phyloP scores from a whole-genome alignment of 2,113 vertebrate species.

The Orcinus orca region DNA sequence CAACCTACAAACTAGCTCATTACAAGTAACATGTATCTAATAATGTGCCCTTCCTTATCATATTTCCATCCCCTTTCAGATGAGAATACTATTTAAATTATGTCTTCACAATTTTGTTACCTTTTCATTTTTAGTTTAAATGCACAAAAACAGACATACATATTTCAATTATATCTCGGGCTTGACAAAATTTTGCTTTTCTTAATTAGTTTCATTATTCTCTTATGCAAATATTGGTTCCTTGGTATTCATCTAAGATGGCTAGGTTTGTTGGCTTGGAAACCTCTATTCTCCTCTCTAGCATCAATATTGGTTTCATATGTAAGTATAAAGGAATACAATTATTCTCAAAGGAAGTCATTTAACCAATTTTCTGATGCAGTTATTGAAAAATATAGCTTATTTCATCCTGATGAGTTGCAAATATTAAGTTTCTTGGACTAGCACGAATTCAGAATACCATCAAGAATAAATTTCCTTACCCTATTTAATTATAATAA shows the following conservation, averaged over 20 bases:
- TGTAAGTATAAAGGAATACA: not conserved
- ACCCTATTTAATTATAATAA: not conserved
- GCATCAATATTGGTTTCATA: not conserved
- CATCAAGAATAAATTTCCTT: not conserved
- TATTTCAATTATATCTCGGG: not conserved
- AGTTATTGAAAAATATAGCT: not conserved
- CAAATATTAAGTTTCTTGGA: not conserved
- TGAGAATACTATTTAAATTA: not conserved
- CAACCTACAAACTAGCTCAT: not conserved
- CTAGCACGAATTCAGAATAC: not conserved
- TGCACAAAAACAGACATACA: not conserved
- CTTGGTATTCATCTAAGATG: not conserved
- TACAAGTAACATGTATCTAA: not conserved
- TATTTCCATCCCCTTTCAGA: not conserved
- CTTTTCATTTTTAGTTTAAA: not conserved
- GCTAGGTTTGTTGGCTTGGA: not conserved
- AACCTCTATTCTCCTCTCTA: not conserved
- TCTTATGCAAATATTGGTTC: not conserved
- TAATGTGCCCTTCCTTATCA: not conserved
- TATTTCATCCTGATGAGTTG: not conserved
- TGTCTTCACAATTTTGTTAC: not conserved
- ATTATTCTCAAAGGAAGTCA: not conserved
- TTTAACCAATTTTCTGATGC: not conserved
- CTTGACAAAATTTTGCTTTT: not conserved
- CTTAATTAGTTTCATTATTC: not conserved